Percentiles rank a stretch among this genome's conserved stretches.
These are phyloP conservation scores for Heliangelus exortis DNA, from an alignment of 2,797 vertebrate genomes.

Conservation along the genomic window DNA sequence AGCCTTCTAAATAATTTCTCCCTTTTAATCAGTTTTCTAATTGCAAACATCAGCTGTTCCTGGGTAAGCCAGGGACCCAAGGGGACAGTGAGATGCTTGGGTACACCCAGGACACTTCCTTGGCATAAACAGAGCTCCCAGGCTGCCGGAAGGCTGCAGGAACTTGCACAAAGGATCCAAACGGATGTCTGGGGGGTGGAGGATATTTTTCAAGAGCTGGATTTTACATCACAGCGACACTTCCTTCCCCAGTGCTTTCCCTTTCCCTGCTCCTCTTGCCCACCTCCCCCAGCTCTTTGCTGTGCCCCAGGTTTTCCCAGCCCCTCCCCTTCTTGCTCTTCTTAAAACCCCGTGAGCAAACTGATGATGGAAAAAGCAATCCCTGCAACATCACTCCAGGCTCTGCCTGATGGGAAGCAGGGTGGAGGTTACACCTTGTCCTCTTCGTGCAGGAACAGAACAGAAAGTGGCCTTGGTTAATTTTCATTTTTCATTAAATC, in stretches of 20 bases:
- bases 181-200: background rate
- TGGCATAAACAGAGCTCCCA: background rate
- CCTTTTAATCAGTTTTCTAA: background rate
- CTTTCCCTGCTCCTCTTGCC: background rate
- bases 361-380: background rate
- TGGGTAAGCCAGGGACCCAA: background rate
- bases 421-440: background rate
- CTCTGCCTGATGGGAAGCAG: background rate
- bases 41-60: background rate
- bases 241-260: background rate
- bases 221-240: background rate
- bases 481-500: background rate
- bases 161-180: background rate
- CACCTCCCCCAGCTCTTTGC: background rate
- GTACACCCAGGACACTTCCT: background rate
- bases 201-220: background rate
- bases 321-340: background rate
- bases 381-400: background rate
- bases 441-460: background rate
- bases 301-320: background rate
- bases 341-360: background rate
- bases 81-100: background rate
- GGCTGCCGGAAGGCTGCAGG: background rate
- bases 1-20: background rate
- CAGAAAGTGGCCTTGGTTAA: background rate